Evolutionary conservation across 1,140 invertebrate species (phyloP), one percentile per base, ranked within the genome.

Genomic region (Ectropis grisescens): DNA sequence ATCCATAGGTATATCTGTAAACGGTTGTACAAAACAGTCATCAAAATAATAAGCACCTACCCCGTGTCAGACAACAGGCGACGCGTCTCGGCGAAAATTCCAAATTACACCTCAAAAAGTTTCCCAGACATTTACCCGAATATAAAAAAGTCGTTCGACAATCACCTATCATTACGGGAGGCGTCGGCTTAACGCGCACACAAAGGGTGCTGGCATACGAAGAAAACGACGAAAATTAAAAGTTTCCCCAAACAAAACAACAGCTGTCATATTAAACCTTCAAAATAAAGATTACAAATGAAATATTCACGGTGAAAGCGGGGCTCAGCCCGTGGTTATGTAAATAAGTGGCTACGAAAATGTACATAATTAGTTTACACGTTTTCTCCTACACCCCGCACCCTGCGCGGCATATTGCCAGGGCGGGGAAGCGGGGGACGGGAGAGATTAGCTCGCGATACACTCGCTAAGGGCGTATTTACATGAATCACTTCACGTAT

Each of bases 351-450:
- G 68, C 70, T 64, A 80, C 75, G 75, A 80, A 80, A 80, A 80
- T 68, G 72, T 80, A 80, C 66, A 80, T 78, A 80, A 80, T 80
- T 80, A 80, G 75, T 80, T 80, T 78, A 78, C 72, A 78, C 70
- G 67, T 80, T 78, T 71, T 68, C 72, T 69, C 66, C 45, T 41
- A 50, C 57, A 48, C 42, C 46, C 45, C 51, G 47, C 47, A 52
- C 58, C 57, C 39, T 34, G 34, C 52, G 51, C 51, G 58, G 59
- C 70, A 74, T 70, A 70, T 70, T 68, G 60, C 51, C 44, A 55
- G 35, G 13, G 16, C 49, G 26, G 43, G 33, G 49, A 25, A 24
- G 31, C 12, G 32, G 3, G 25, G n/a, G 53, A 40, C 26, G 14
- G 46, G 57, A 29, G 49, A 64, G 65, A 72, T 74, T 60, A 68